phyloP scores from a whole-genome alignment of 1,140 invertebrate species.

The Dreissena rostriformis region DNA sequence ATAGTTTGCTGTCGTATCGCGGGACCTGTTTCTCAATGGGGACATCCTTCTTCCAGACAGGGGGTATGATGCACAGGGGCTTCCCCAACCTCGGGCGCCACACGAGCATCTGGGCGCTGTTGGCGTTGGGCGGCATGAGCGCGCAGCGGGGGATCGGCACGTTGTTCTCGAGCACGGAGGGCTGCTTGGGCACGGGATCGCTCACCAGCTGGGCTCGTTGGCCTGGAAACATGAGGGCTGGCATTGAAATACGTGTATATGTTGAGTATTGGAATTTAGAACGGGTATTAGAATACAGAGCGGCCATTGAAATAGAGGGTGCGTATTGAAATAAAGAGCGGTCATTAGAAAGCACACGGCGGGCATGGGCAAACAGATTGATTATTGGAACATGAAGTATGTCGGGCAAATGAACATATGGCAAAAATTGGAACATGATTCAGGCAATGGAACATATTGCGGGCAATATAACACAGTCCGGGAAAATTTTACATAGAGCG shows the following conservation, averaged over 20 bases:
- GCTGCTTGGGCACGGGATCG: constrained; percentile 73
- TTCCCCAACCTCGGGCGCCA: constrained; percentile 77
- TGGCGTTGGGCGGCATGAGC: constrained; percentile 80
- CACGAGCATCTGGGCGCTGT: constrained; percentile 80
- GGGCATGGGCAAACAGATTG: too few relatives aligned
- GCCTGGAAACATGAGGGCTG: constrained; percentile 50
- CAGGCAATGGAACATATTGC: too few relatives aligned
- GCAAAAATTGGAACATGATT: too few relatives aligned
- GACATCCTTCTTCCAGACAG: constrained; percentile 75
- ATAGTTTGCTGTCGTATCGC: constrained; percentile 66
- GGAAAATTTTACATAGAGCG: too few relatives aligned
- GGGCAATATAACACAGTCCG: too few relatives aligned
- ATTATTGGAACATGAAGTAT: too few relatives aligned
- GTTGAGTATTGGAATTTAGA: background rate
- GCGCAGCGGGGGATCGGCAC: constrained; percentile 77
- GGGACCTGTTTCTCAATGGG: constrained; percentile 66
- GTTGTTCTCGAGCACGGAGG: constrained; percentile 75
- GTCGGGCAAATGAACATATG: too few relatives aligned
- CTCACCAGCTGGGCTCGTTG: constrained; percentile 75
- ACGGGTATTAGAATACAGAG: too few relatives aligned
- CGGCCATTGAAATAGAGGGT: too few relatives aligned
- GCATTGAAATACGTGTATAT: background rate
- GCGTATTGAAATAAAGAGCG: too few relatives aligned
- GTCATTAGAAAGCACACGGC: too few relatives aligned
- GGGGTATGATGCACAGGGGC: constrained; percentile 73